Percentiles rank a stretch among this genome's conserved stretches.
Conservation (phyloP, 2,888 invertebrate species). For the Macaria liturata region DNA sequence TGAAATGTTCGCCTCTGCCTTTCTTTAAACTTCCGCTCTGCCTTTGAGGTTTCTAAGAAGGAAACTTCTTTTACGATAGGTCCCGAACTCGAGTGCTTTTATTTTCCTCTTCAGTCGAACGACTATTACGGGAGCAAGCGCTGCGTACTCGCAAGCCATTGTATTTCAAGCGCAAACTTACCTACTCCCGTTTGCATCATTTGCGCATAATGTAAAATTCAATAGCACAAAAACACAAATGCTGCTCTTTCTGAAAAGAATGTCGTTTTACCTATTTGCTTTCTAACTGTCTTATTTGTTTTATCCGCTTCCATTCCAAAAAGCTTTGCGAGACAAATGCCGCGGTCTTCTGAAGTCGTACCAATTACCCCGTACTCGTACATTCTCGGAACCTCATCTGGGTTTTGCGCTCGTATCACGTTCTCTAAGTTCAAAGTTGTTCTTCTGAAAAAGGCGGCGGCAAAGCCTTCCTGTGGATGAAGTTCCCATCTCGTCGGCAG, state of each 20-base stretch:
- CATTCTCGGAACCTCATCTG: constrained; percentile 1
- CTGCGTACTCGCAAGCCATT: constrained; percentile 13
- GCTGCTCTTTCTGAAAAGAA: not conserved
- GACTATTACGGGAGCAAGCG: constrained; percentile 38
- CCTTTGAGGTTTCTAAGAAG: constrained; percentile 70
- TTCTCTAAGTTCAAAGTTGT: constrained; percentile 50
- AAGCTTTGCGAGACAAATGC: too few relatives aligned
- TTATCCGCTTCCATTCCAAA: too few relatives aligned
- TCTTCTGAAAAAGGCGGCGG: constrained; percentile 56
- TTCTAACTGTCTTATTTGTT: not conserved
- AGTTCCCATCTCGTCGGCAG: constrained; percentile 53
- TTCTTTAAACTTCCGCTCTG: constrained; percentile 67
- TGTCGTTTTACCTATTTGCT: not conserved
- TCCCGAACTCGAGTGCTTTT: constrained; percentile 50
- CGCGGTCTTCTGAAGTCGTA: not conserved
- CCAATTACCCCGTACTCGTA: not conserved
- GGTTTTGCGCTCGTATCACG: constrained; percentile 50
- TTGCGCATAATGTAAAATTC: constrained; percentile 32
- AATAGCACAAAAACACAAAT: constrained; percentile 28
- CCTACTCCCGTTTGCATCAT: constrained; percentile 10
- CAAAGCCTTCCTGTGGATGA: constrained; percentile 51
- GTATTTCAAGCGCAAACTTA: constrained; percentile 26
- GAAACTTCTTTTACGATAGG: constrained; percentile 61
- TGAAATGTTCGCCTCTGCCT: constrained; percentile 61
- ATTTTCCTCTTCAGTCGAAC: constrained; percentile 45